Base-by-base conservation (phyloP, 1,140 invertebrate species). In the Microplitis demolitor region DNA sequence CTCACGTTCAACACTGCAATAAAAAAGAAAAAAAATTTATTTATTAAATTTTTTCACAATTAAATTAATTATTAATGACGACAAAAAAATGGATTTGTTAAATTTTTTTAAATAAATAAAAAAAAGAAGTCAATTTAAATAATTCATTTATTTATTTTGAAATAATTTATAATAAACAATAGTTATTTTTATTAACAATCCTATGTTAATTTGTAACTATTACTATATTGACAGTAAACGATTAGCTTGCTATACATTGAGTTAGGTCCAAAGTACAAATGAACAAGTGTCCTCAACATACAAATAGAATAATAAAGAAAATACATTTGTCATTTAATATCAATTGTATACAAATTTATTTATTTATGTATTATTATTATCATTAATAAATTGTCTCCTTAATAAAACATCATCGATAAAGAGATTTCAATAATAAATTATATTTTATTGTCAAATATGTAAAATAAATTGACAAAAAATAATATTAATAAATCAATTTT, bases 1-100 rank as follows among this genome's bases (percentile, higher is more conserved):
- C 73, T 84, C 84, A 16, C 80, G 79, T 35, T 85, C 84, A 16
- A 85, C 83, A 77, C 84, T 85, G 68, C 3, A 77, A 81, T 45
- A 45, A 45, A 45, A 45, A 45, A 11, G 11, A 3, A 45, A 9
- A 11, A 45, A 6, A 45, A 45, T 11, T 45, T 24, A 24, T 24
- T 24, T 24, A 58, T 69, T 69, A 51, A 67, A 66, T 69, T 56
- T 35, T n/a, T 56, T 35, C 56, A 24, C 45, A 24, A 11, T n/a
- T 37, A 63, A 63, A 31, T 31, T 34, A 70, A 53, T 24, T 11
- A 66, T 45, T 11, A 62, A 31, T 56, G 16, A 16, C 31, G 5
- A 8, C 16, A 8, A 11, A 58, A 13, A 6, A 60, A 56, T 14
- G n/a, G 5, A 56, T 16, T 16, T 56, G 5, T 14, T 56, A 56